Conservation (phyloP, 2,797 vertebrate genomes). For the Lagocephalus sceleratus region DNA sequence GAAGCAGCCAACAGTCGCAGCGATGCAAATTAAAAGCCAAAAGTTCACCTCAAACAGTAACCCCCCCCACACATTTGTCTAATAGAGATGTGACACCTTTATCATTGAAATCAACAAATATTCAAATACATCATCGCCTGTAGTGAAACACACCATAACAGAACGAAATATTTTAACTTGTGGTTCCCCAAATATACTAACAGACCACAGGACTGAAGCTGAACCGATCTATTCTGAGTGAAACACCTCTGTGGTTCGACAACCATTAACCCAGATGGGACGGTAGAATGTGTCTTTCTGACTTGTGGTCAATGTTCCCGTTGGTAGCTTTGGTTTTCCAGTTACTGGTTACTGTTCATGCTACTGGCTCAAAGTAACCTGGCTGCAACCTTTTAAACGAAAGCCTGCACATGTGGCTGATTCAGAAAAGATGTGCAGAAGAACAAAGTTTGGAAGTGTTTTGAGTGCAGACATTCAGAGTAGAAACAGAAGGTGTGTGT, state of each 20-base stretch:
- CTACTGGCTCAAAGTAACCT: constrained; percentile 14
- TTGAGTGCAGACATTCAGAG: constrained; percentile 5
- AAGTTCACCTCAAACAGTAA: not conserved
- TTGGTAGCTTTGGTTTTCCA: not conserved
- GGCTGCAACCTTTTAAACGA: constrained; percentile 8
- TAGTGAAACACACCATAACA: too few relatives aligned
- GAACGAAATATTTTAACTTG: too few relatives aligned
- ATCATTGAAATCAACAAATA: too few relatives aligned
- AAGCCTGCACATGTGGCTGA: constrained; percentile 4
- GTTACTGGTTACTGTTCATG: constrained; percentile 30
- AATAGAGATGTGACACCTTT: too few relatives aligned
- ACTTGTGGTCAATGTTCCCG: not conserved
- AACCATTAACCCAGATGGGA: not conserved
- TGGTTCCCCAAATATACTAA: too few relatives aligned
- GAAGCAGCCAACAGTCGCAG: constrained; percentile 17
- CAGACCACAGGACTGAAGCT: too few relatives aligned
- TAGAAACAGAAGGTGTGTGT: constrained; percentile 28
- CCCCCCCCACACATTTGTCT: too few relatives aligned
- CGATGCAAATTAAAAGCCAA: constrained; percentile 27
- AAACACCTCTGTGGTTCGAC: too few relatives aligned
- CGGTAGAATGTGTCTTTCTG: not conserved
- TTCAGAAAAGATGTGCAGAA: constrained; percentile 23
- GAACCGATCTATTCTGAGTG: too few relatives aligned
- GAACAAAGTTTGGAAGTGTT: constrained; percentile 14
- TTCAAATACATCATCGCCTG: too few relatives aligned